A percentile compares a stretch with the other conserved stretches of the same genome.
These are phyloP conservation scores for Octodon degus DNA, from an alignment of 2,113 vertebrate species.

Conservation along the genomic window DNA sequence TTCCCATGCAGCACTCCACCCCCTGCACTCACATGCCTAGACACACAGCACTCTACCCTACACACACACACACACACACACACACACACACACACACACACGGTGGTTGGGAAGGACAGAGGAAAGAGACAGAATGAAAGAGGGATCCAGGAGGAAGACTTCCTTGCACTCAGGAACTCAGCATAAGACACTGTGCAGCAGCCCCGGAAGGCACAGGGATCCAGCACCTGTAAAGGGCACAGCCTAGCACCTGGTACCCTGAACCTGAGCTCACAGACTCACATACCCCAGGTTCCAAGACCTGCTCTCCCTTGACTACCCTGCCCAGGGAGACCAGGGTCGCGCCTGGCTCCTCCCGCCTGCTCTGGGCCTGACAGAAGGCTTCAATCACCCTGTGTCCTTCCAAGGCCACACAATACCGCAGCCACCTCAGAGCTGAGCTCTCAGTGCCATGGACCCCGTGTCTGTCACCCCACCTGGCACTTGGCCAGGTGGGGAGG, in stretches of 20 bases:
- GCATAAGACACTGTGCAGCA: fast-evolving
- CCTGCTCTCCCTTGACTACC: fast-evolving
- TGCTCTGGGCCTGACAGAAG: neutral
- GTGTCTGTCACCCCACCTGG: neutral
- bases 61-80: fast-evolving
- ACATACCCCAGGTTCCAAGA: fast-evolving
- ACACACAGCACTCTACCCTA: neutral
- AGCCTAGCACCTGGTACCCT: neutral
- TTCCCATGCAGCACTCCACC: neutral
- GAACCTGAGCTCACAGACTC: neutral
- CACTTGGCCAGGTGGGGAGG: neutral
- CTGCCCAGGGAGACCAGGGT: neutral
- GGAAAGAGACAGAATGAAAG: neutral
- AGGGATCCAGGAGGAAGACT: neutral
- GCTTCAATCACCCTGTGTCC: fast-evolving
- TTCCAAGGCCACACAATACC: neutral
- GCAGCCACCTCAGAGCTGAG: neutral
- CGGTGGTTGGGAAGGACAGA: neutral
- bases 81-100: too few species aligned
- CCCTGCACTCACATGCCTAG: fast-evolving
- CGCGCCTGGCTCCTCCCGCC: neutral
- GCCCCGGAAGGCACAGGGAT: neutral
- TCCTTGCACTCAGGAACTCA: too few species aligned
- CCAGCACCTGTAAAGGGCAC: fast-evolving
- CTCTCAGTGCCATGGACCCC: neutral